Conservation (phyloP, 2,888 invertebrate species). For the Drosophila mulleri region DNA sequence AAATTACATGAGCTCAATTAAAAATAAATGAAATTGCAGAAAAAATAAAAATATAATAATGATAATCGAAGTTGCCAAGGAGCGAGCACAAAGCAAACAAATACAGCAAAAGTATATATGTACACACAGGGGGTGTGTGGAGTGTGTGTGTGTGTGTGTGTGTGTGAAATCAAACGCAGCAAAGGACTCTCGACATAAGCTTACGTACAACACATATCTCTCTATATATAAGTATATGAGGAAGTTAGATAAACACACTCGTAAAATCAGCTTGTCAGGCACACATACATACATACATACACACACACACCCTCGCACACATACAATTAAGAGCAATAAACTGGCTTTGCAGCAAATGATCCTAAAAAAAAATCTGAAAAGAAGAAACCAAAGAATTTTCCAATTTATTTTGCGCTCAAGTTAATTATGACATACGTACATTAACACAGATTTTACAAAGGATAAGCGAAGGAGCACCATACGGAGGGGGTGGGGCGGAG, state of each 20-base stretch:
- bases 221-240: conserved; percentile 1
- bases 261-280: conserved; percentile 17
- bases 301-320: conserved; percentile 1
- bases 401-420: conserved; percentile 62
- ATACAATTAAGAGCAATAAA: conserved; percentile 2
- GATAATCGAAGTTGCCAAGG: conserved; percentile 1
- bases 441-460: conserved; percentile 54
- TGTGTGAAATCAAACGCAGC: conserved; percentile 50
- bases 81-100: conserved; percentile 26
- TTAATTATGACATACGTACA: conserved; percentile 58
- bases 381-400: conserved; percentile 36
- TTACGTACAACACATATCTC: not conserved
- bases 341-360: conserved; percentile 10
- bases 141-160: conserved; percentile 1
- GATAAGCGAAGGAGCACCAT: conserved; percentile 11
- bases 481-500: not conserved
- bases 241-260: conserved; percentile 29
- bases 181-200: conserved; percentile 33
- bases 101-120: conserved; percentile 6
- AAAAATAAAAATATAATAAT: not conserved
- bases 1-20: conserved; percentile 1
- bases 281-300: conserved; percentile 1
- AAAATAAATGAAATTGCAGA: not conserved
- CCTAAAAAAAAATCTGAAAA: not conserved
- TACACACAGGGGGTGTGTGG: not conserved